Percentiles rank a stretch among this genome's conserved stretches.
phyloP scores from a whole-genome alignment of 2,113 vertebrate genomes.

The Sturnira hondurensis region DNA sequence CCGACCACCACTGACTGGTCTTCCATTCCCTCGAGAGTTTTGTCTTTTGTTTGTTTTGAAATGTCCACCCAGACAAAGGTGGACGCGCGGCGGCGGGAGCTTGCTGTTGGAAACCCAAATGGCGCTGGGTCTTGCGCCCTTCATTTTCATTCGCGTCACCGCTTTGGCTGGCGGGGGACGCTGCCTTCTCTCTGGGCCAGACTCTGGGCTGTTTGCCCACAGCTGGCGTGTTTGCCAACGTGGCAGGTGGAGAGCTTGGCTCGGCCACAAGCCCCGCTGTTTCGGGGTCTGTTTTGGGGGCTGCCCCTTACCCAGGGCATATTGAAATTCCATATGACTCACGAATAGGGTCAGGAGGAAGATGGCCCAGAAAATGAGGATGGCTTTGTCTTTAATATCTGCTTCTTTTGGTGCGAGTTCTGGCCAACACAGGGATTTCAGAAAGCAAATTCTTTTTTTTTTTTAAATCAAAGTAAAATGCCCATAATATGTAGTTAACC shows the following conservation, averaged over 20 bases:
- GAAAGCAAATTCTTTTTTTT: not conserved
- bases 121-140: fast-evolving
- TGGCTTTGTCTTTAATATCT: not conserved
- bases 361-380: fast-evolving
- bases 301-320: not conserved
- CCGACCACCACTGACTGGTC: no score
- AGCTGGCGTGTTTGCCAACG: not conserved
- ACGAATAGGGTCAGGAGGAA: not conserved
- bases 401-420: not conserved
- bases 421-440: not conserved
- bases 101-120: no score
- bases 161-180: fast-evolving
- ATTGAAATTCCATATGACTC: not conserved
- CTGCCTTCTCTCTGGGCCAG: not conserved
- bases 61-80: fast-evolving
- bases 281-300: not conserved
- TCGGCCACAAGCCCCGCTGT: not conserved
- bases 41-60: not conserved
- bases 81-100: not conserved
- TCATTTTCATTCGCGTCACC: fast-evolving
- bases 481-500: no score
- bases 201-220: not conserved
- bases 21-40: no score
- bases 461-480: not conserved
- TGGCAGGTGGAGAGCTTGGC: not conserved